Percentiles rank a stretch among this genome's conserved stretches.
Evolutionary conservation across 2,888 invertebrate genomes (phyloP).

Genomic region (Fragum fragum): DNA sequence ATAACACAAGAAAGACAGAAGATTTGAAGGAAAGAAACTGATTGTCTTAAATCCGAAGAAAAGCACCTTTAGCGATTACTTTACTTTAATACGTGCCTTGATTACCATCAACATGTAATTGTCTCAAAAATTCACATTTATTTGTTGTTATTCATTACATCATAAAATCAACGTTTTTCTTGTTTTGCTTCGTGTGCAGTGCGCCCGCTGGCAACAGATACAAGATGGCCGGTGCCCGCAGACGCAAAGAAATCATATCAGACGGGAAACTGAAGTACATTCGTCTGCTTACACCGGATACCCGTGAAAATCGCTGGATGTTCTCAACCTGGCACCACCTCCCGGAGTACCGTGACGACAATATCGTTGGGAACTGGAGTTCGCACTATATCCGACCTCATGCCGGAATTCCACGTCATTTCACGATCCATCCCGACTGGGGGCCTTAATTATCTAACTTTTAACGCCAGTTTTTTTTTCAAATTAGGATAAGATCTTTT

Average conservation of each 20-base stretch:
- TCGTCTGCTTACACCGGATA: slow-evolving; percentile 78
- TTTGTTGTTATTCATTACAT: background rate
- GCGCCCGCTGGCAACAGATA: slow-evolving; percentile 30
- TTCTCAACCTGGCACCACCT: slow-evolving; percentile 85
- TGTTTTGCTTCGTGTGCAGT: slow-evolving; percentile 34
- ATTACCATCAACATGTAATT: too few relatives aligned
- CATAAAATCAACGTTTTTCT: background rate
- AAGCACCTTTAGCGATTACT: too few relatives aligned
- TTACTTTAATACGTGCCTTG: background rate
- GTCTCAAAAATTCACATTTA: too few relatives aligned
- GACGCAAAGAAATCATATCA: slow-evolving; percentile 40
- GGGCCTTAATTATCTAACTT: slow-evolving; percentile 54
- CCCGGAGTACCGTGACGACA: slow-evolving; percentile 75
- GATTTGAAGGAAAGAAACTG: too few relatives aligned
- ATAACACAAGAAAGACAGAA: too few relatives aligned
- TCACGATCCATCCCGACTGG: slow-evolving; percentile 84
- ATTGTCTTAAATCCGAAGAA: too few relatives aligned
- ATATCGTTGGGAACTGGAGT: slow-evolving; percentile 76
- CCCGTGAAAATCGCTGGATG: slow-evolving; percentile 82
- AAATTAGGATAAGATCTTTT: background rate
- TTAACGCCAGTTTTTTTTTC: background rate
- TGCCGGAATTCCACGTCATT: slow-evolving; percentile 77
- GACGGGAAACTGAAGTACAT: slow-evolving; percentile 70
- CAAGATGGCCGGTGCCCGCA: slow-evolving; percentile 33
- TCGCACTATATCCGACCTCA: slow-evolving; percentile 80